These are phyloP conservation scores for Eurytoma adleriae DNA, from an alignment of 2,888 invertebrate genomes.

Conservation along the genomic window DNA sequence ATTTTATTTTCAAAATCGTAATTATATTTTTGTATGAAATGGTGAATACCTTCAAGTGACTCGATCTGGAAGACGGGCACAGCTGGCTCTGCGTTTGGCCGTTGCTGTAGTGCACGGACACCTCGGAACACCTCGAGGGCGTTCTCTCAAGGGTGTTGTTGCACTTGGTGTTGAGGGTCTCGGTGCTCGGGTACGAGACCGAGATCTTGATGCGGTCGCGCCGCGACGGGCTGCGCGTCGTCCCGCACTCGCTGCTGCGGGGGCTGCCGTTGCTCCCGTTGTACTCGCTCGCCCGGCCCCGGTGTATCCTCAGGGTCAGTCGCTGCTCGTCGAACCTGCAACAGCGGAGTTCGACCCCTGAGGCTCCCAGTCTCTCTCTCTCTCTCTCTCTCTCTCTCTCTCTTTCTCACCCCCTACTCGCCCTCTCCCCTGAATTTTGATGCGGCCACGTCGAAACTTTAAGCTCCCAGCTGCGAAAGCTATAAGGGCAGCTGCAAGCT, in stretches of 20 bases:
- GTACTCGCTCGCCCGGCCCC: conserved; percentile 85
- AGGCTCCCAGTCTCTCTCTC: not conserved
- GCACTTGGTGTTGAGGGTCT: conserved; percentile 76
- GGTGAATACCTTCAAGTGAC: conserved; percentile 70
- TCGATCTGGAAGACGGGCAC: conserved; percentile 68
- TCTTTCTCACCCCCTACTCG: not conserved
- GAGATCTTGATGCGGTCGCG: conserved; percentile 90
- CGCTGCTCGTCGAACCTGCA: conserved; percentile 92
- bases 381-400: not conserved
- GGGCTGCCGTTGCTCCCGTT: conserved; percentile 72
- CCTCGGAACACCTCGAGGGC: conserved; percentile 71
- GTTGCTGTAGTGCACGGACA: conserved; percentile 72
- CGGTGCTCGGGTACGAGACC: conserved; percentile 89
- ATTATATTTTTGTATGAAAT: too few species aligned
- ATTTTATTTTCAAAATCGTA: too few species aligned
- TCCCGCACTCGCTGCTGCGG: conserved; percentile 62
- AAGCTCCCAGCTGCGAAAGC: too few species aligned
- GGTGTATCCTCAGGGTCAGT: conserved; percentile 93
- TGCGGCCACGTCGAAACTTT: too few species aligned
- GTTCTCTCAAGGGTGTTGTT: conserved; percentile 72
- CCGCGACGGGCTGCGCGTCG: conserved; percentile 77
- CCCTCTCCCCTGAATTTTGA: too few species aligned
- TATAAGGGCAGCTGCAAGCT: too few species aligned
- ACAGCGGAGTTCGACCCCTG: not conserved
- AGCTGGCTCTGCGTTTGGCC: conserved; percentile 73